Evolutionary conservation across 2,113 vertebrate genomes (phyloP), one percentile per base, ranked within the genome.

Genomic region (Chascanopsetta lugubris): DNA sequence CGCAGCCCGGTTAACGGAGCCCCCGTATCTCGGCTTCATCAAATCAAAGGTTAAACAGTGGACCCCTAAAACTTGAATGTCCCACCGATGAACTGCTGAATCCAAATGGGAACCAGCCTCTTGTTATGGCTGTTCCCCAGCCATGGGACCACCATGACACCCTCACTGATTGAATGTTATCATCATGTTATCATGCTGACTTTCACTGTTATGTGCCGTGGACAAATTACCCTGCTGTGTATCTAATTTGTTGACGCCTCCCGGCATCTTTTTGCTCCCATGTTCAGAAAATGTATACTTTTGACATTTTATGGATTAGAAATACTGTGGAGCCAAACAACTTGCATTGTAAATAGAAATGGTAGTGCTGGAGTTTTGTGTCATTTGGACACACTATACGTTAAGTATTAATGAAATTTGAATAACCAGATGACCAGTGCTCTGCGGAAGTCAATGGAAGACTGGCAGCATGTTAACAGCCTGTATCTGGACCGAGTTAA

Each of bases 61-160:
- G 64, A 69, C 70, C 38, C 40, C 3, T 17, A 29, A 29, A 47
- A 3, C 6, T 26, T 40, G 18, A 49, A 38, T 40, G 11, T 20
- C 26, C 7, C 27, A 32, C 21, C 27, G 25, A 36, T 61, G 34
- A 15, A 17, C 29, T 50, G 36, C 46, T 20, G 34, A 43, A 30
- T 53, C 8, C 3, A 58, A 76, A 71, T 58, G 21, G 10, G 49
- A 53, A 48, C 36, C 43, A 60, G 34, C 51, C 34, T 55, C 50
- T 73, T 80, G 55, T 56, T 63, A 47, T 46, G 46, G 47, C 61
- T 53, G 55, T 61, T 75, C 49, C 70, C 38, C 67, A 21, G 21
- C 12, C 45, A 49, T 36, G 54, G 1, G 1, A 53, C 25, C 63
- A 21, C 50, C 29, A 12, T 66, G 70, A 58, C 69, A 26, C 50